phyloP scores from a whole-genome alignment of 2,888 invertebrate genomes.

The Tiphia femorata region DNA sequence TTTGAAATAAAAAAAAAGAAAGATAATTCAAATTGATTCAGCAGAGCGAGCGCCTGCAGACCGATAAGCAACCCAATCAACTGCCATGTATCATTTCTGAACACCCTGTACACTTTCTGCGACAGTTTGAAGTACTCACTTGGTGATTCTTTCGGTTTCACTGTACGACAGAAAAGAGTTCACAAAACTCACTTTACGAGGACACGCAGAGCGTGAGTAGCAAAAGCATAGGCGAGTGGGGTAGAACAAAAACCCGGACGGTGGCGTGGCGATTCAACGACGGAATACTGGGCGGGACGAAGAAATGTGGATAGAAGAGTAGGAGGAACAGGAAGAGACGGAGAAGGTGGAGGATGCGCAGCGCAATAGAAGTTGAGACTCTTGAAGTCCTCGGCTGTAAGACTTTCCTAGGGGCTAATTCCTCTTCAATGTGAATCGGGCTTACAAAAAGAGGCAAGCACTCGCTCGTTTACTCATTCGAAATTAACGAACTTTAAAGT shows the following conservation, averaged over 20 bases:
- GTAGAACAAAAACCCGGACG: background rate
- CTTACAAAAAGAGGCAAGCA: background rate
- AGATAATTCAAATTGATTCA: too few species aligned
- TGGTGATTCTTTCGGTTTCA: too few species aligned
- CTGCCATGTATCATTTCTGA: too few species aligned
- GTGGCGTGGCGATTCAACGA: background rate
- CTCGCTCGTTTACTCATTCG: slow-evolving; percentile 3
- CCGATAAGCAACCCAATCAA: too few species aligned
- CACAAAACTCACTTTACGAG: too few species aligned
- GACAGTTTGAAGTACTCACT: too few species aligned
- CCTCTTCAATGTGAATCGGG: background rate
- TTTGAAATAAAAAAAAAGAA: too few species aligned
- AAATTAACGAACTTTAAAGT: slow-evolving; percentile 1
- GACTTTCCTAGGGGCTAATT: background rate
- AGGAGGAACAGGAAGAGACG: background rate
- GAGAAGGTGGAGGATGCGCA: slow-evolving; percentile 5
- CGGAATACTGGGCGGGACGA: background rate
- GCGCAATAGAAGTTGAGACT: background rate
- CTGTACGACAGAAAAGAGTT: too few species aligned
- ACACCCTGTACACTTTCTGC: too few species aligned
- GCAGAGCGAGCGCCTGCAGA: too few species aligned
- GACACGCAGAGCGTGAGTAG: too few species aligned
- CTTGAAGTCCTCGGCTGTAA: background rate
- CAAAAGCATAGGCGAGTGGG: too few species aligned
- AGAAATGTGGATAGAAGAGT: background rate